These are phyloP conservation scores for Acronicta aceris DNA, from an alignment of 2,888 invertebrate genomes.

Conservation along the genomic window DNA sequence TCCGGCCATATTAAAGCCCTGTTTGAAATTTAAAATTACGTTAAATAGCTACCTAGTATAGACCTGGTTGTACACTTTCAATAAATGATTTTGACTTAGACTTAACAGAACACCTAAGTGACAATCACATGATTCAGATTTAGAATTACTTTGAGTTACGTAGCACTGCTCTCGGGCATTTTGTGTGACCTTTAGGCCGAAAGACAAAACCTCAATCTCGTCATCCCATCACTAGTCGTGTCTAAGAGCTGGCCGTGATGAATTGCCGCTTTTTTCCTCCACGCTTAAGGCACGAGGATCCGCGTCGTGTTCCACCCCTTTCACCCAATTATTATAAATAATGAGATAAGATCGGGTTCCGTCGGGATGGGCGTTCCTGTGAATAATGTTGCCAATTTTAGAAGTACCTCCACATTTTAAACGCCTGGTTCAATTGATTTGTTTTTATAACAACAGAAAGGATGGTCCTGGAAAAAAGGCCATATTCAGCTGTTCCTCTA, in stretches of 20 bases:
- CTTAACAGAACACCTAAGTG: too few species aligned
- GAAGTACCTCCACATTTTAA: slow-evolving; percentile 28
- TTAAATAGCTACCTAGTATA: too few species aligned
- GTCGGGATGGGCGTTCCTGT: slow-evolving; percentile 55
- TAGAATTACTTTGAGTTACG: too few species aligned
- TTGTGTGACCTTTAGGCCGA: too few species aligned
- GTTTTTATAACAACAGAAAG: slow-evolving; percentile 21
- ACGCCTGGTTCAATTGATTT: slow-evolving; percentile 23
- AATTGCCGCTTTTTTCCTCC: slow-evolving; percentile 54
- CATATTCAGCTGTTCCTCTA: too few species aligned
- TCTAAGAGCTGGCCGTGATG: slow-evolving; percentile 57
- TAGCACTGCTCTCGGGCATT: too few species aligned
- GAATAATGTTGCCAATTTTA: slow-evolving; percentile 63
- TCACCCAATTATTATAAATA: slow-evolving; percentile 83
- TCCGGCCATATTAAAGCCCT: too few species aligned
- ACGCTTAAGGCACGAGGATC: slow-evolving; percentile 47
- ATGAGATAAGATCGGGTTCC: slow-evolving; percentile 76
- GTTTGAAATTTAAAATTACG: too few species aligned
- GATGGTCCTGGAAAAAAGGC: background rate
- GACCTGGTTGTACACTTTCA: too few species aligned
- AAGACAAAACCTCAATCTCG: background rate
- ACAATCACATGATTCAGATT: too few species aligned
- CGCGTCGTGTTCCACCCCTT: slow-evolving; percentile 63
- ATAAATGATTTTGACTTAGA: too few species aligned
- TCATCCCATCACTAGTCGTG: slow-evolving; percentile 34